Evolutionary conservation across 2,113 vertebrate species (phyloP), one percentile per base, ranked within the genome.

Genomic region (Seriola aureovittata): DNA sequence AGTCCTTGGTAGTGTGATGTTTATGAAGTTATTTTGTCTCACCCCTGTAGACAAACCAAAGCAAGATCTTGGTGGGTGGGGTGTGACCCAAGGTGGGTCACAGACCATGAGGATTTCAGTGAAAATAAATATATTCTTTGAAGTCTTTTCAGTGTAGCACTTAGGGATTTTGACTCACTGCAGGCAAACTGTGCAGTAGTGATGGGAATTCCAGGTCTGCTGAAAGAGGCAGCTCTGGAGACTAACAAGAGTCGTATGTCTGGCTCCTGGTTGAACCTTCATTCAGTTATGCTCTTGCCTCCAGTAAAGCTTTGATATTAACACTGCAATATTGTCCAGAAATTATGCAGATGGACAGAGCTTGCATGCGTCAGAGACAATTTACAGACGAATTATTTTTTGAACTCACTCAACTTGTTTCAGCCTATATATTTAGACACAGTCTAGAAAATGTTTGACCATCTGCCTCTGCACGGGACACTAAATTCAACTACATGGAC

Each of bases 1-100:
- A 52, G 14, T 50, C 34, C 52, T 46, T 14, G 40, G 19, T 10
- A 44, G 50, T 66, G 12, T 46, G 12, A 79, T 77, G 46, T 75
- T 81, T 64, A 54, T 16, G 13, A 6, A 19, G 12, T 69, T 73
- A 40, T 68, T 71, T 65, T 69, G 6, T 67, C 38, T 71, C 9
- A 5, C 54, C 11, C 48, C 68, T 54, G 50, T 34, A 57, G 68
- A 65, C 54, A 79, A 76, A 81, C 29, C 42, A 86, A 78, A 57
- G 38, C 63, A 57, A 58, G n/a, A 57, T 38, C 48, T 38, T 63
- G 14, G 3, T 17, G 64, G 14, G 25, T 12, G 21, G 75, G 19
- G 58, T 58, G 58, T 73, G 29, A 64, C 36, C 32, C 19, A 63
- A 23, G n/a, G n/a, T 44, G 25, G 76, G 63, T 73, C 19, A 59